Evolutionary conservation across 2,797 vertebrate genomes (phyloP).

Genomic region (Toxotes lorentzi): DNA sequence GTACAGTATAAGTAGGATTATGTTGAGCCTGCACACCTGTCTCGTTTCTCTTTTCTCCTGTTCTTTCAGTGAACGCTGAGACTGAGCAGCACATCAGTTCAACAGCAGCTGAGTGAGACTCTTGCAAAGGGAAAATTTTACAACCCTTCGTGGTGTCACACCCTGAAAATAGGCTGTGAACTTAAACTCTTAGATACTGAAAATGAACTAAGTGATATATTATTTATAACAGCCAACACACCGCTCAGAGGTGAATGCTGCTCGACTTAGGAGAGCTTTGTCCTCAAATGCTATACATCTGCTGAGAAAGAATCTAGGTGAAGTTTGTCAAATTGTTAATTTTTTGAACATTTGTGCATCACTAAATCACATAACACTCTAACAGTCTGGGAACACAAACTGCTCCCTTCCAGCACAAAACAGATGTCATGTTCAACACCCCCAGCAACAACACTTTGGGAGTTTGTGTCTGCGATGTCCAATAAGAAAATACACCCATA

Average conservation of each 20-base stretch:
- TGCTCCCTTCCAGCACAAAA: too few species aligned
- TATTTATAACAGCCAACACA: conserved; percentile 52
- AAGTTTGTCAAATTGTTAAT: not conserved
- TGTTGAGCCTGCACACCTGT: not conserved
- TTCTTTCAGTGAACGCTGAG: conserved; percentile 17
- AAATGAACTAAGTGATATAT: conserved; percentile 52
- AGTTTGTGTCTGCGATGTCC: not conserved
- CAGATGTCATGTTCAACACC: not conserved
- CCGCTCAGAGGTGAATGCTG: conserved; percentile 34
- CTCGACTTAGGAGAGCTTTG: conserved; percentile 14
- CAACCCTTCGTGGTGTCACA: conserved; percentile 52
- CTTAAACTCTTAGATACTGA: conserved; percentile 47
- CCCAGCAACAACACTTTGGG: conserved; percentile 1
- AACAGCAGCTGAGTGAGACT: conserved; percentile 39
- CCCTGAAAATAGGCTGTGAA: conserved; percentile 60
- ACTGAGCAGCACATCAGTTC: conserved; percentile 36
- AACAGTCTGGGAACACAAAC: too few species aligned
- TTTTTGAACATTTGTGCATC: not conserved
- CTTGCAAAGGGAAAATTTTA: conserved; percentile 48
- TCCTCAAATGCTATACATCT: conserved; percentile 19
- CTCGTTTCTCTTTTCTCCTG: not conserved
- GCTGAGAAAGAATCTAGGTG: not conserved
- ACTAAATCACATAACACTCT: not conserved
- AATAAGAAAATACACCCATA: conserved; percentile 12
- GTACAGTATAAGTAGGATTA: not conserved